These are phyloP conservation scores for Menidia beryllina DNA, from an alignment of 2,113 vertebrate genomes.

Conservation along the genomic window DNA sequence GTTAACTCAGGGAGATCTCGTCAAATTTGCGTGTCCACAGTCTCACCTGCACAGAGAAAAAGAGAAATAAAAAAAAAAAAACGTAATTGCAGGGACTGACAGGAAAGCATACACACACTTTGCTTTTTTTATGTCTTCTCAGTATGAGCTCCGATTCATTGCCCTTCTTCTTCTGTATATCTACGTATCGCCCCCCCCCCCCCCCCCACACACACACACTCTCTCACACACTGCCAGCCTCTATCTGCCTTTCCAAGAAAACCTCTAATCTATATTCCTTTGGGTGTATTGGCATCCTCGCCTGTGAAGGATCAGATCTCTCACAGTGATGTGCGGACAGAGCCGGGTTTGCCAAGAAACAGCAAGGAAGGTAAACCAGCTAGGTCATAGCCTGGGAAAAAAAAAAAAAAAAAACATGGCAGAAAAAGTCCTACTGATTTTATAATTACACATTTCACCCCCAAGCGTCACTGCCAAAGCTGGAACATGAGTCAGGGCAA, in stretches of 20 bases:
- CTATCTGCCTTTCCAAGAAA: constrained; percentile 43
- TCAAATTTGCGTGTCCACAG: neutral
- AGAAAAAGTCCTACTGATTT: constrained; percentile 58
- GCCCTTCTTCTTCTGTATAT: neutral
- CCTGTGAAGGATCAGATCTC: constrained; percentile 60
- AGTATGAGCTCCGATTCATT: constrained; percentile 27
- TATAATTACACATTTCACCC: constrained; percentile 67
- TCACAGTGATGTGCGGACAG: constrained; percentile 51
- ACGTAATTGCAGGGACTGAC: constrained; percentile 5
- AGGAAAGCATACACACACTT: constrained; percentile 14
- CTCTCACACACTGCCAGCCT: constrained; percentile 27
- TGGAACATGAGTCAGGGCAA: constrained; percentile 58
- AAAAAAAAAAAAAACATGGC: neutral
- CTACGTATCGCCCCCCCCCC: neutral
- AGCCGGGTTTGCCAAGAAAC: constrained; percentile 43
- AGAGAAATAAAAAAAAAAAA: neutral
- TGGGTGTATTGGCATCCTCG: constrained; percentile 52
- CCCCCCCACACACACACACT: neutral
- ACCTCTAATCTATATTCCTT: constrained; percentile 65
- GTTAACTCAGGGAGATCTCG: constrained; percentile 5
- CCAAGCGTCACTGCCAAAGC: constrained; percentile 52
- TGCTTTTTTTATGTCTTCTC: constrained; percentile 36
- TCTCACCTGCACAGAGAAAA: constrained; percentile 2
- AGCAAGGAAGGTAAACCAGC: constrained; percentile 43
- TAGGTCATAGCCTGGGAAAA: constrained; percentile 20